Evolutionary conservation across 2,113 vertebrate genomes (phyloP).

Genomic region (Lonchura striata): DNA sequence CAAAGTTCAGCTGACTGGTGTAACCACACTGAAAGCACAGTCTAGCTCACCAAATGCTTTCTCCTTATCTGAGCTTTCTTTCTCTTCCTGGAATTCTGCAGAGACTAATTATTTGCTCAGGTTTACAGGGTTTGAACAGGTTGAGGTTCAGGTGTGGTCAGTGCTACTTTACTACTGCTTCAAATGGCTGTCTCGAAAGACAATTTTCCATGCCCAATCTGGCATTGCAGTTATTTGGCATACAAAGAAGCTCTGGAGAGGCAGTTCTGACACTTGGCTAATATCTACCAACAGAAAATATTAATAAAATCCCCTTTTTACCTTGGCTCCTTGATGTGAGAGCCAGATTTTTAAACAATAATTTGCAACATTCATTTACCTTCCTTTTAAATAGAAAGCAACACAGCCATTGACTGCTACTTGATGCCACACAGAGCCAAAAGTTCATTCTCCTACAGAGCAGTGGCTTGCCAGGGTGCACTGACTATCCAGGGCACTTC

Average conservation of each 20-base stretch:
- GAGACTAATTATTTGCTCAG: background rate
- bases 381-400: background rate
- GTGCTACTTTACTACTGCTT: background rate
- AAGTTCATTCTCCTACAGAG: background rate
- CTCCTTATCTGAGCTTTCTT: background rate
- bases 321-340: background rate
- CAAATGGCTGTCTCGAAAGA: background rate
- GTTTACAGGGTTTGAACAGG: background rate
- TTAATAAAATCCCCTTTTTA: background rate
- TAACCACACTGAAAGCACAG: background rate
- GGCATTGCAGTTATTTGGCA: background rate
- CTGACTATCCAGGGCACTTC: background rate
- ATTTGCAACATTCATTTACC: background rate
- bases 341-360: background rate
- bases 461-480: background rate
- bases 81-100: background rate
- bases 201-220: background rate
- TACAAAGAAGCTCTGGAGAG: background rate
- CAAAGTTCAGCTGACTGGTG: background rate
- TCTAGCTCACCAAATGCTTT: background rate
- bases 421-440: background rate
- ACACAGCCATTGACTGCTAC: background rate
- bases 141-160: background rate
- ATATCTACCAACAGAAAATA: background rate
- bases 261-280: background rate